Evolutionary conservation across 1,140 invertebrate genomes (phyloP).

Genomic region (Chrysopa pallens): DNA sequence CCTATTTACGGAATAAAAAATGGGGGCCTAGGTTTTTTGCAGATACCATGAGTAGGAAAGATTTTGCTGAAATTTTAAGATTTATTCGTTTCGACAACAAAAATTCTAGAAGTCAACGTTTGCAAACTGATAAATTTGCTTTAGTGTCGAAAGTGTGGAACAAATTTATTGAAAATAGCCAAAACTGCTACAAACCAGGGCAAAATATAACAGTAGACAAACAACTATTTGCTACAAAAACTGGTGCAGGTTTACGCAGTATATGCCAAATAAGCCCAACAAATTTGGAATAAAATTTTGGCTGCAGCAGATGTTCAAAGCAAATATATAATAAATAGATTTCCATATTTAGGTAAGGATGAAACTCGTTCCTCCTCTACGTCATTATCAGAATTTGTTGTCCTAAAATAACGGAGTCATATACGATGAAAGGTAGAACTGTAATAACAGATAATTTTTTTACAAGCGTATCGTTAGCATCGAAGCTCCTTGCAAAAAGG

Average conservation of each 20-base stretch:
- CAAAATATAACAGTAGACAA: constrained; percentile 18
- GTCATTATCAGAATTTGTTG: constrained; percentile 8
- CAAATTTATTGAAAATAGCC: constrained; percentile 17
- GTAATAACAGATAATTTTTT: constrained; percentile 17
- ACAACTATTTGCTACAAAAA: constrained; percentile 19
- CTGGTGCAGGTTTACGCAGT: constrained; percentile 18
- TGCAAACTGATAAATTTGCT: constrained; percentile 16
- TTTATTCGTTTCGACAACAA: constrained; percentile 17
- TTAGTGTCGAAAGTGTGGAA: constrained; percentile 17
- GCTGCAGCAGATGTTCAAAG: constrained; percentile 6
- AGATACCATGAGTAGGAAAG: constrained; percentile 12
- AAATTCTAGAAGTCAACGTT: constrained; percentile 10
- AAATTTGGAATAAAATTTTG: constrained; percentile 12
- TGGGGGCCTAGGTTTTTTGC: constrained; percentile 9
- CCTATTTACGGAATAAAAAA: constrained; percentile 7
- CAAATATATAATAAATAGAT: constrained; percentile 15
- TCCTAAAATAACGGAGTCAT: constrained; percentile 12
- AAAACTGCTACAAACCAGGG: constrained; percentile 16
- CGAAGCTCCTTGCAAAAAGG: constrained; percentile 7
- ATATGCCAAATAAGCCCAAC: constrained; percentile 14
- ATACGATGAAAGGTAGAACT: constrained; percentile 10
- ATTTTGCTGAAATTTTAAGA: constrained; percentile 14
- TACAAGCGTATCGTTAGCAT: constrained; percentile 9
- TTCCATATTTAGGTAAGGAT: constrained; percentile 14
- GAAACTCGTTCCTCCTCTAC: constrained; percentile 5